A percentile compares a stretch with the other conserved stretches of the same genome.
Evolutionary conservation across 2,888 invertebrate genomes (phyloP).

Genomic region (Epinotia brunnichana): DNA sequence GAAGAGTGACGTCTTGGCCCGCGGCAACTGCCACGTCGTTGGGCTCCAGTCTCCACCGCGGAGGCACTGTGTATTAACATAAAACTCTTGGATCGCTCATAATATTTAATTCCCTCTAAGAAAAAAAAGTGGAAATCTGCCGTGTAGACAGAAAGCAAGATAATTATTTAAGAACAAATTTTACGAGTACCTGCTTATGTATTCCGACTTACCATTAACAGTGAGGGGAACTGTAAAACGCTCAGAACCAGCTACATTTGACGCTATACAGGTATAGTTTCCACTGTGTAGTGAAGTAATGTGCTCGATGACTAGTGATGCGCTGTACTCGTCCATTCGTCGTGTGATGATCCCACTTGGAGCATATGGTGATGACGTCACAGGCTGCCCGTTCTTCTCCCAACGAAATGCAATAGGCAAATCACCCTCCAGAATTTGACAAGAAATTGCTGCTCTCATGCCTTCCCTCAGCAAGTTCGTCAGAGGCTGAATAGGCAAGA

Average conservation of each 20-base stretch:
- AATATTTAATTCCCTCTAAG: neutral
- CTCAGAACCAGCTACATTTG: conserved; percentile 92
- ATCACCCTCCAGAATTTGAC: conserved; percentile 96
- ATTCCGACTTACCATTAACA: conserved; percentile 86
- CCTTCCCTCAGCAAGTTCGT: conserved; percentile 92
- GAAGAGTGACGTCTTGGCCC: conserved; percentile 91
- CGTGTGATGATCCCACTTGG: conserved; percentile 77
- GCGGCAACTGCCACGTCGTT: conserved; percentile 91
- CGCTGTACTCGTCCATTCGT: conserved; percentile 92
- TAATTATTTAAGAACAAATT: neutral
- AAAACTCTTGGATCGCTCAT: neutral
- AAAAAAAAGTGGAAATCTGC: neutral
- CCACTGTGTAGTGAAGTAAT: conserved; percentile 93
- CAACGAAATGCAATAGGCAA: conserved; percentile 95
- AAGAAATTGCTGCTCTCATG: conserved; percentile 94
- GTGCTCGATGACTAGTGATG: conserved; percentile 92
- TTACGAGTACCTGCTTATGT: neutral
- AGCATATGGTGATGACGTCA: conserved; percentile 85
- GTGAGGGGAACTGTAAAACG: conserved; percentile 90
- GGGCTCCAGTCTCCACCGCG: conserved; percentile 94
- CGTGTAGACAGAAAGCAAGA: neutral
- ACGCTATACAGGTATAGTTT: conserved; percentile 96
- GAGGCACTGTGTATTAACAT: conserved; percentile 86
- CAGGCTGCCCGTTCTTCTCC: conserved; percentile 93
- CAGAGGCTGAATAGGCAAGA: conserved; percentile 92